Evolutionary conservation across 2,113 vertebrate genomes (phyloP), one percentile per base, ranked within the genome.

Genomic region (Terrapene triunguis): DNA sequence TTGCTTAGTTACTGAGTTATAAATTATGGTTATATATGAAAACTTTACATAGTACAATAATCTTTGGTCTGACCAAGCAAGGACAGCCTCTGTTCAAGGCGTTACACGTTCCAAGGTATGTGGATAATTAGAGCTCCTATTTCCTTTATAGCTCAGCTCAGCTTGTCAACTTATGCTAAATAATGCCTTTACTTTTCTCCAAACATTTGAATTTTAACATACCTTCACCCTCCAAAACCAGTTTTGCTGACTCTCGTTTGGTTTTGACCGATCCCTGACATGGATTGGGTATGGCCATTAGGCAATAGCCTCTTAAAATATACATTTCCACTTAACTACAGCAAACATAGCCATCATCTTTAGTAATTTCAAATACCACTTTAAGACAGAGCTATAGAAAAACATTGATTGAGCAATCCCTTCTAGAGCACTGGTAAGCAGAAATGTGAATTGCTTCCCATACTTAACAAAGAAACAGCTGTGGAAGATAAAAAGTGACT

Each of bases 391-490:
- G 54, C 91, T 29, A 8, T 82, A 51, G 81, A 91, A 42, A 95
- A 95, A 87, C 91, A 89, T 94, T 96, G 91, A 96, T 95, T 90
- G 94, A 97, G 92, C 84, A 87, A 42, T 88, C 87, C 85, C 91
- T 96, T 96, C 90, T 87, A 76, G 65, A 96, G 50, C 65, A 85
- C 32, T 90, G 65, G 85, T 92, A 96, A 91, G 85, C 93, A 94
- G 93, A 97, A 96, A 87, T 1, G 1, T 93, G 93, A 96, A 93
- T 93, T 93, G 91, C 95, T 92, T 97, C 89, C 84, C 42, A 79
- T 96, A 79, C 95, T 89, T 59, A 96, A 91, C 74, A 92, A 92
- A 83, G 91, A 90, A 96, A 94, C 93, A 97, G 92, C 96, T 97
- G 95, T 94, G 92, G 59, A 90, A 91, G 80, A 82, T 94, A 91